A percentile compares a stretch with the other conserved stretches of the same genome.
Conservation (phyloP, 2,888 invertebrate genomes). For the Desoria tigrina region DNA sequence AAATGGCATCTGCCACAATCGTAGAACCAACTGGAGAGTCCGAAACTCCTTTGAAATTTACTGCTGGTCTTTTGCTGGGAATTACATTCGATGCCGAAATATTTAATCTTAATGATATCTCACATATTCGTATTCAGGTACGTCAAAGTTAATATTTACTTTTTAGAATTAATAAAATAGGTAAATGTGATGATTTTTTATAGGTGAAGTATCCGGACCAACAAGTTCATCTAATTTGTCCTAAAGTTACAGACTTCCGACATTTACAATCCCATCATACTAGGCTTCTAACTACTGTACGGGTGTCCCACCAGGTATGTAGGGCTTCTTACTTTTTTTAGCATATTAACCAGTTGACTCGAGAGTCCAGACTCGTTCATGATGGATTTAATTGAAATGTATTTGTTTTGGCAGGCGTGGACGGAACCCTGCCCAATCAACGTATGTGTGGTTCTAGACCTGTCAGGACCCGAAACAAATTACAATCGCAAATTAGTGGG, state of each 20-base stretch:
- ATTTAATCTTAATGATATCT: conserved; percentile 72
- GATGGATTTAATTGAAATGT: no score
- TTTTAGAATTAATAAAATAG: background rate
- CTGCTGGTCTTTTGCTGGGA: conserved; percentile 85
- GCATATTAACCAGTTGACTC: background rate
- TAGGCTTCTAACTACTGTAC: conserved; percentile 78
- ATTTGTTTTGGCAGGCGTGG: conserved; percentile 61
- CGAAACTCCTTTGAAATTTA: conserved; percentile 82
- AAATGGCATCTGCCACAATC: conserved; percentile 77
- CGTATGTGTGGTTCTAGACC: conserved; percentile 77
- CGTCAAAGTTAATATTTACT: no score
- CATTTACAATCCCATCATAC: conserved; percentile 56
- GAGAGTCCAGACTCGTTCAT: background rate
- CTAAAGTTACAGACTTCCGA: conserved; percentile 74
- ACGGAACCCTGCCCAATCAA: conserved; percentile 88
- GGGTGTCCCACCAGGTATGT: conserved; percentile 80
- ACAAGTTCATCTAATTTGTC: conserved; percentile 78
- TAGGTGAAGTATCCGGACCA: conserved; percentile 80
- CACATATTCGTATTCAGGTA: conserved; percentile 76
- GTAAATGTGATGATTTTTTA: background rate
- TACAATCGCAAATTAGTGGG: conserved; percentile 51
- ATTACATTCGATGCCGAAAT: conserved; percentile 86
- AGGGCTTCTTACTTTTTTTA: background rate
- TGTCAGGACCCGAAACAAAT: conserved; percentile 56
- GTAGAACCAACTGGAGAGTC: conserved; percentile 81